Base-by-base conservation (phyloP, 2,888 invertebrate species). In the Oxyscelio sp. region DNA sequence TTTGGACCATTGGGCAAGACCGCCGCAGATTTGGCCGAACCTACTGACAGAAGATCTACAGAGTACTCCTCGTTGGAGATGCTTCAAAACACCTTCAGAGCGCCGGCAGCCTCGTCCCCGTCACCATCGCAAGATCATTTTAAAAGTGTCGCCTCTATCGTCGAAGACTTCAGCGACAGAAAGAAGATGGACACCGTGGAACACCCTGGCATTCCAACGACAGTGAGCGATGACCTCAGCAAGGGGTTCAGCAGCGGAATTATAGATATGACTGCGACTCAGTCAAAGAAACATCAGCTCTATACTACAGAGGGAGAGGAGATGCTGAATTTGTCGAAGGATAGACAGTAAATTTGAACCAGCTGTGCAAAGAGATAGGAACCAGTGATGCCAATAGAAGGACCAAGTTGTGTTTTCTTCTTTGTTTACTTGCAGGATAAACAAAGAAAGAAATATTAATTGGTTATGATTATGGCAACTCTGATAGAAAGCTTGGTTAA, bases 291-390 rank as follows among this genome's bases (percentile, higher is more conserved):
- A 74, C 90, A 90, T 83, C 91, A 90, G 15, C 82, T 88, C 1
- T 89, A 90, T 59, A 75, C 87, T 0, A 75, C 78, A 19, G 93
- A 94, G 50, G 86, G 89, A 13, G 89, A 89, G 5, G 93, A 94
- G 56, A 92, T 94, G 8, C 81, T 94, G 65, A 93, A 94, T 88
- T 86, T 94, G 15, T 92, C 93, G 2, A 93, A 92, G 77, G 94
- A 94, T 81, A 91, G 92, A 31, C 89, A 91, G 71, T 91, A 90
- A 73, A 38, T 43, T 61, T 70, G 48, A 27, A 40, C 63, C 4
- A 61, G 6, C 27, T 27, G 27, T 27, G 6, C 6, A 6, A 6
- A 5, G 27, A 27, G 27, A 27, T 27, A 27, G n/a, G n/a, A n/a
- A n/a, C n/a, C n/a, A n/a, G n/a, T n/a, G n/a, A n/a, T n/a, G n/a